A percentile compares a stretch with the other conserved stretches of the same genome.
phyloP scores from a whole-genome alignment of 2,888 invertebrate genomes.

The Drosophila phalerata region DNA sequence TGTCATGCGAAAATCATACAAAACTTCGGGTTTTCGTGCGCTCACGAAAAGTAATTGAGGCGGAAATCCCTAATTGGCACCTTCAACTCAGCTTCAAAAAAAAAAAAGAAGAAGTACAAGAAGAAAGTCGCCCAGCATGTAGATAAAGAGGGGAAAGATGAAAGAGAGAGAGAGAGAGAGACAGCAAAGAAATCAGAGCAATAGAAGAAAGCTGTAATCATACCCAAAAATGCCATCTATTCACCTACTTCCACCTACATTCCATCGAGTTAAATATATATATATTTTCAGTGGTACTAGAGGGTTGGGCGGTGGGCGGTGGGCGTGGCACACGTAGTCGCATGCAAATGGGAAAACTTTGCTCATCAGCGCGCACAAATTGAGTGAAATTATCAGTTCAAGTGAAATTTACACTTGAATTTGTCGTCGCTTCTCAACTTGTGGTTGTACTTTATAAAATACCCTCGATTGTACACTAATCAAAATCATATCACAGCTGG shows the following conservation, averaged over 20 bases:
- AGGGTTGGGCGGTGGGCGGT: conserved; percentile 9
- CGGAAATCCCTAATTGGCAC: conserved; percentile 81
- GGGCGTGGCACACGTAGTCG: conserved; percentile 69
- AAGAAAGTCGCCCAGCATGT: conserved; percentile 3
- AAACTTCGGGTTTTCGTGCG: conserved; percentile 78
- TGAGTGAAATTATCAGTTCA: conserved; percentile 81
- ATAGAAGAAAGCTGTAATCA: conserved; percentile 54
- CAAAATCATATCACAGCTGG: no score
- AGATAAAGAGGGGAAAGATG: background rate
- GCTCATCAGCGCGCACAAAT: conserved; percentile 81
- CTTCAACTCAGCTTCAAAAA: conserved; percentile 63
- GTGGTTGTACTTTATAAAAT: conserved; percentile 19
- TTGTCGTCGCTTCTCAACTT: conserved; percentile 56
- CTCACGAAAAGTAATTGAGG: conserved; percentile 79
- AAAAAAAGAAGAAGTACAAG: background rate
- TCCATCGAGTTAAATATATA: conserved; percentile 10
- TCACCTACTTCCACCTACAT: background rate
- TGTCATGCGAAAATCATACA: conserved; percentile 82
- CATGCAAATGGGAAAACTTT: conserved; percentile 81
- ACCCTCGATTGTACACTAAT: background rate
- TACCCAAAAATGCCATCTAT: conserved; percentile 6
- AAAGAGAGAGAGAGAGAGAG: conserved; percentile 3
- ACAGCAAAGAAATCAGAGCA: conserved; percentile 63
- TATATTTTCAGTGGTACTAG: background rate
- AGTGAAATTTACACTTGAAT: conserved; percentile 80